Base-by-base conservation (phyloP, 2,888 invertebrate species). In the Linyphia triangularis region DNA sequence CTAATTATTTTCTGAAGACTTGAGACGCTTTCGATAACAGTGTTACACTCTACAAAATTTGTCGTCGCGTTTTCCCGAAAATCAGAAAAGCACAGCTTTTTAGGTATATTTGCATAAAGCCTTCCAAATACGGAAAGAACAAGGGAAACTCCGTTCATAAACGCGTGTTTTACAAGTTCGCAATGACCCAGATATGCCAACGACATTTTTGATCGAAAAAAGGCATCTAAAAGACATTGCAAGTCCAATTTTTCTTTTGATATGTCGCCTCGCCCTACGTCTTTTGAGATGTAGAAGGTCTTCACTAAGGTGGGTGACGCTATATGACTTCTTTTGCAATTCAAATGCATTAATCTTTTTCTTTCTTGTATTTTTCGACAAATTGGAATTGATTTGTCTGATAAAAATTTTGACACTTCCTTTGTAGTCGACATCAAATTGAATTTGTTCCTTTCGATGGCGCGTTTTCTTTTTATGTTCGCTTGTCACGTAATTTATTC, bases 131-230 rank as follows among this genome's bases (percentile, higher is more conserved):
- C 51, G 5, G 16, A 26, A 22, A n/a, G 24, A 61, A 61, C 26
- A 22, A 24, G 1, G 3, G 10, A 7, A 61, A 61, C 19, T 28
- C 30, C 0, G 28, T 65, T 13, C 30, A 28, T 26, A 24, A 43
- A 1, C 26, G 7, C 43, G 26, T 70, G n/a, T 26, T 16, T 24
- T 51, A 67, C 79, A 78, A n/a, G 79, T 79, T 79, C 43, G 43
- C 79, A 79, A 67, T 79, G 79, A 79, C 79, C 79, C 67, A 79
- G 51, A 40, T 67, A 37, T 43, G 7, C n/a, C n/a, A 51, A 22
- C 79, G 51, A 67, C 79, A 79, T 65, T 51, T 79, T 28, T 51
- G 22, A 43, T 13, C 9, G 22, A 16, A 59, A 73, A 77, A 63
- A 28, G 13, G 13, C 30, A 57, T 51, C 63, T 30, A 40, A 16